Evolutionary conservation across 2,888 invertebrate genomes (phyloP).

Genomic region (Onchidella celtica): DNA sequence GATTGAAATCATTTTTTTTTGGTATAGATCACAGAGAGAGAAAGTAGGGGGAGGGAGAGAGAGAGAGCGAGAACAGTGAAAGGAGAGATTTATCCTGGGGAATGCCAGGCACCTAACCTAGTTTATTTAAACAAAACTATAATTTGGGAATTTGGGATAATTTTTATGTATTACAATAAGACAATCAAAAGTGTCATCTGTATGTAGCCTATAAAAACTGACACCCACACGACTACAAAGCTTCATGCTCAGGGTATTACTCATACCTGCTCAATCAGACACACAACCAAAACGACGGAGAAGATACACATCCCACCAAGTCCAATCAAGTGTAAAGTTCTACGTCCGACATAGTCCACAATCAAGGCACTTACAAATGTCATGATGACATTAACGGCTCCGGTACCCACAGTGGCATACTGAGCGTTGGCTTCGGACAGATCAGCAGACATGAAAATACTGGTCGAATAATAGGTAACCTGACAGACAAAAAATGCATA

Average conservation of each 20-base stretch:
- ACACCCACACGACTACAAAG: too few relatives aligned
- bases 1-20: neutral
- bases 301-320: conserved; percentile 89
- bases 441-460: conserved; percentile 88
- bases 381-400: conserved; percentile 92
- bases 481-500: conserved; percentile 76
- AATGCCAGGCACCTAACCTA: too few relatives aligned
- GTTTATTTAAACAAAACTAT: too few relatives aligned
- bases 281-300: conserved; percentile 85
- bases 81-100: too few relatives aligned
- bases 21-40: neutral
- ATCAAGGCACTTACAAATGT: conserved; percentile 89
- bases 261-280: conserved; percentile 69
- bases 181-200: too few relatives aligned
- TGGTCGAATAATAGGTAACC: conserved; percentile 98
- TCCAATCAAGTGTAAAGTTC: conserved; percentile 89
- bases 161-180: too few relatives aligned
- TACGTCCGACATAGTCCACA: conserved; percentile 91
- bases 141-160: too few relatives aligned
- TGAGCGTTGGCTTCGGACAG: conserved; percentile 85
- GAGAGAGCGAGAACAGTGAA: too few relatives aligned
- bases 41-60: too few relatives aligned
- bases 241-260: too few relatives aligned
- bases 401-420: conserved; percentile 92
- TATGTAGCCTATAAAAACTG: too few relatives aligned